Evolutionary conservation across 2,797 vertebrate species (phyloP).

Genomic region (Diglossa cyanea): DNA sequence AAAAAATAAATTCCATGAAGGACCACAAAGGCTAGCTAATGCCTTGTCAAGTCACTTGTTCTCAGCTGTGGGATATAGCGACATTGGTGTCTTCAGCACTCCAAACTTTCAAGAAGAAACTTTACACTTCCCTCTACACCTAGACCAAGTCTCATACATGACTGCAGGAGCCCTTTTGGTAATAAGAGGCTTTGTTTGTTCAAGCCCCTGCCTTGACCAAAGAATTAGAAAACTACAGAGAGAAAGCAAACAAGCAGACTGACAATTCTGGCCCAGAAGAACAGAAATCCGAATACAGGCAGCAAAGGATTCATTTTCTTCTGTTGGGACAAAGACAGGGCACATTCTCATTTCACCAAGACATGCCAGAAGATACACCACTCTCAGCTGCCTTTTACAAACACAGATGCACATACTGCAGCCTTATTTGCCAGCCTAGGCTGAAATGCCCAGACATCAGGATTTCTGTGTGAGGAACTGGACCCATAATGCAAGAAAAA

Average conservation of each 20-base stretch:
- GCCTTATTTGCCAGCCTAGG: not conserved
- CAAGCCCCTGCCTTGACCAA: not conserved
- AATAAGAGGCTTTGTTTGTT: not conserved
- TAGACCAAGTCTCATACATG: not conserved
- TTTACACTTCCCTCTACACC: not conserved
- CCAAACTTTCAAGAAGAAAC: not conserved
- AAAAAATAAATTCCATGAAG: not conserved
- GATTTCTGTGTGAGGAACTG: not conserved
- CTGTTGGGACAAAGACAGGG: not conserved
- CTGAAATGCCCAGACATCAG: not conserved
- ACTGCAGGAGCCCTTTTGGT: not conserved
- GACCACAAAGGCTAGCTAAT: not conserved
- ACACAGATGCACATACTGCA: not conserved
- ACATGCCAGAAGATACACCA: not conserved
- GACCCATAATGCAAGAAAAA: not conserved
- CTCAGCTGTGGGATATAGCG: fast-evolving
- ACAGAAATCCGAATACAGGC: not conserved
- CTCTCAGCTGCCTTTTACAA: not conserved
- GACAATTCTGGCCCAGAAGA: not conserved
- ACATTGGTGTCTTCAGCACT: not conserved
- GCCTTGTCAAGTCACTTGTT: not conserved
- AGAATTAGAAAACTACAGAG: not conserved
- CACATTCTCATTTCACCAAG: not conserved
- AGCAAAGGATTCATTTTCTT: not conserved
- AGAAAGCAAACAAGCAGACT: not conserved